These are phyloP conservation scores for Prionchulus punctatus DNA, from an alignment of 2,888 invertebrate species.

Conservation along the genomic window DNA sequence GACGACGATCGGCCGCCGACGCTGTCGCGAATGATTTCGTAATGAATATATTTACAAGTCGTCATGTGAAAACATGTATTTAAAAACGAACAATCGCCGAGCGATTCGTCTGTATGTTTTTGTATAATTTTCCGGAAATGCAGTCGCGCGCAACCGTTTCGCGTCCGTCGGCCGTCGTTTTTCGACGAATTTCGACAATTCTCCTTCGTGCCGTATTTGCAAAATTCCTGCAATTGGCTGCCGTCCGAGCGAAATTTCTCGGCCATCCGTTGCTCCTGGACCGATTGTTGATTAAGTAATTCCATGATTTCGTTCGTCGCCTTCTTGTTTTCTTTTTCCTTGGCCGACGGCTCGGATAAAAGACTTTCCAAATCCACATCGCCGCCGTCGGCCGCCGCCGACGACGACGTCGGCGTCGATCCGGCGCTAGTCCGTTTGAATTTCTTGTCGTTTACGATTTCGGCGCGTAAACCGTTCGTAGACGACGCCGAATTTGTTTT, in stretches of 20 bases:
- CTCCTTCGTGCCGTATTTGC: conserved; percentile 77
- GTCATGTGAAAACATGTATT: conserved; percentile 99
- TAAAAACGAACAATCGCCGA: conserved; percentile 90
- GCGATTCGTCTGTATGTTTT: conserved; percentile 75
- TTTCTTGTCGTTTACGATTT: too few relatives aligned
- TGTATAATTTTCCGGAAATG: conserved; percentile 95
- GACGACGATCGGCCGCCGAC: neutral
- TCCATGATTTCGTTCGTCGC: conserved; percentile 88
- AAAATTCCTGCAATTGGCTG: conserved; percentile 58
- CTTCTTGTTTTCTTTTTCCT: conserved; percentile 85
- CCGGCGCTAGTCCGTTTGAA: too few relatives aligned
- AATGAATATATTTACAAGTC: conserved; percentile 92
- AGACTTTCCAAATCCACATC: conserved; percentile 54
- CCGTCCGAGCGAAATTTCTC: conserved; percentile 56
- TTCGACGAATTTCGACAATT: conserved; percentile 47
- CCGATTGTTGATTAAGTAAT: conserved; percentile 79
- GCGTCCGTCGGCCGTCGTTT: neutral
- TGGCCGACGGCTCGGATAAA: conserved; percentile 74
- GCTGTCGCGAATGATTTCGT: conserved; percentile 51
- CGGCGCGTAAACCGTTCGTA: too few relatives aligned
- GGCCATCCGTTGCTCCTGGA: conserved; percentile 76
- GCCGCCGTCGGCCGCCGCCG: too few relatives aligned
- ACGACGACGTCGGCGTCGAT: too few relatives aligned
- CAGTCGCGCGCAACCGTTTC: conserved; percentile 58
- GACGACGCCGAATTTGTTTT: too few relatives aligned